Percentiles rank a stretch among this genome's conserved stretches.
phyloP scores from a whole-genome alignment of 2,888 invertebrate species.

The Ditula angustiorana region DNA sequence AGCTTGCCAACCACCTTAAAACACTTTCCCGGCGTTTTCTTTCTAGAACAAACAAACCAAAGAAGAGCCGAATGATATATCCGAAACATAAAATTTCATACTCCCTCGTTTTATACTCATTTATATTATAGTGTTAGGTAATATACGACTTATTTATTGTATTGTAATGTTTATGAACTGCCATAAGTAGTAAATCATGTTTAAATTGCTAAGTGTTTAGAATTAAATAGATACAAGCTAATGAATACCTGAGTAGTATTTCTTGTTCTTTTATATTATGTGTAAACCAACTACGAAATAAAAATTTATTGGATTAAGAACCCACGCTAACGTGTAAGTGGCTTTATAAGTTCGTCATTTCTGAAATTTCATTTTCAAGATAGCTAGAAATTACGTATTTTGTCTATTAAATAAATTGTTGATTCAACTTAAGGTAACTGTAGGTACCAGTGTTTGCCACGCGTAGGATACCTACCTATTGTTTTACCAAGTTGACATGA shows the following conservation, averaged over 20 bases:
- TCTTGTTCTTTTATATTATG: not conserved
- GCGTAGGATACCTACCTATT: no score
- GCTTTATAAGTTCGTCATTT: no score
- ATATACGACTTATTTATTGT: constrained; percentile 71
- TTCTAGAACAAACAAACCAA: constrained; percentile 34
- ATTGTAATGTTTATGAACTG: constrained; percentile 67
- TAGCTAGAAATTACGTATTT: no score
- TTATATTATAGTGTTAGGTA: constrained; percentile 39
- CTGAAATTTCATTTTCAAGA: no score
- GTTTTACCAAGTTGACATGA: no score
- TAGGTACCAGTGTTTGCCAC: no score
- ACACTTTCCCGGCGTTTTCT: constrained; percentile 17
- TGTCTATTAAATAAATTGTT: no score
- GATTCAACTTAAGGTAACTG: no score
- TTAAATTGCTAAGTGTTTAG: constrained; percentile 21
- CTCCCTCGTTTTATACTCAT: constrained; percentile 22
- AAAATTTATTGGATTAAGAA: not conserved
- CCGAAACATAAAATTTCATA: constrained; percentile 1
- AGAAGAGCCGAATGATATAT: constrained; percentile 26
- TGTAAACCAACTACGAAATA: not conserved
- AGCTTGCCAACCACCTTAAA: not conserved
- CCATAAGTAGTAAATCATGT: constrained; percentile 71
- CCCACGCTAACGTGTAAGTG: no score
- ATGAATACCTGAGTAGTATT: not conserved
- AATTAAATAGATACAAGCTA: constrained; percentile 13